Conservation (phyloP, 2,888 invertebrate genomes). For the Halictus ligatus region DNA sequence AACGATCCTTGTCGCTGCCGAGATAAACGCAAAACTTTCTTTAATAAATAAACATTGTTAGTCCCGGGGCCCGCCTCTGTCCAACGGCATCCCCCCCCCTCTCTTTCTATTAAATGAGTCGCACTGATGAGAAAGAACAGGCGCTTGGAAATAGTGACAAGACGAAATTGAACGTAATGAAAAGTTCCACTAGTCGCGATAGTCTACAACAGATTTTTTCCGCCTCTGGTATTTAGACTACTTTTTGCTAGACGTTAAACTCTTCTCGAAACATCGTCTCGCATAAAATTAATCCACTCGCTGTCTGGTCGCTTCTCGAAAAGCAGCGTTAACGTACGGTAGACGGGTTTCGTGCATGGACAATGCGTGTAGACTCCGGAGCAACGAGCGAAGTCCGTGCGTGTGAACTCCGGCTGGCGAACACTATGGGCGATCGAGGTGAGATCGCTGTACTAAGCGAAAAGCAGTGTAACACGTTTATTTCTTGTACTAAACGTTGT, state of each 20-base stretch:
- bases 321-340: background rate
- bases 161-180: constrained; percentile 50
- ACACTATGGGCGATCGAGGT: no score
- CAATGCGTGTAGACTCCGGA: background rate
- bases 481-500: no score
- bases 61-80: background rate
- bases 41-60: constrained; percentile 56
- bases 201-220: constrained; percentile 27
- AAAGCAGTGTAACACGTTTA: no score
- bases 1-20: constrained; percentile 25
- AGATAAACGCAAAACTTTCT: constrained; percentile 49
- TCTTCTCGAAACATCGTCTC: background rate
- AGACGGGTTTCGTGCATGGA: background rate
- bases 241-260: background rate
- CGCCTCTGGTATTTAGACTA: background rate
- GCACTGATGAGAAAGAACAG: background rate
- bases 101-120: constrained; percentile 28
- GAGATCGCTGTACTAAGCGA: no score
- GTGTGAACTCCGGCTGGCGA: background rate
- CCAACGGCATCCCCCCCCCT: background rate
- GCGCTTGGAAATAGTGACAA: background rate
- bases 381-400: background rate
- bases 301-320: background rate
- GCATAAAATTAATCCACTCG: background rate
- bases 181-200: constrained; percentile 14